Conservation (phyloP, 2,113 vertebrate genomes). For the rat (Rattus norvegicus) region GRCr8 NC_086024.1:12150001-12150500, state of each 20-base stretch:
- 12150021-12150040: not conserved
- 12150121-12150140: conserved; percentile 20
- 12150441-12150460: not conserved
- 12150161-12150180: not conserved
- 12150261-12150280: no score
- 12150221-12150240: no score
- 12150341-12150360: not conserved
- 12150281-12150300: no score
- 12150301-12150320: no score
- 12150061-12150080: conserved; percentile 16
- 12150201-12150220: conserved; percentile 5
- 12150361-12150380: conserved; percentile 38
- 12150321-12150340: no score
- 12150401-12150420: not conserved
- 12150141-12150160: conserved; percentile 36
- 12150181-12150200: no score
- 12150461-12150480: not conserved
- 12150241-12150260: no score
- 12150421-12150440: not conserved
- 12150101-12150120: not conserved
- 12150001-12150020: not conserved
- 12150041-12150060: not conserved
- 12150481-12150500: not conserved
- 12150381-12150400: not conserved
- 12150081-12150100: not conserved